Evolutionary conservation across 1,140 invertebrate species (phyloP).

Genomic region (Leptoteleia sp.): DNA sequence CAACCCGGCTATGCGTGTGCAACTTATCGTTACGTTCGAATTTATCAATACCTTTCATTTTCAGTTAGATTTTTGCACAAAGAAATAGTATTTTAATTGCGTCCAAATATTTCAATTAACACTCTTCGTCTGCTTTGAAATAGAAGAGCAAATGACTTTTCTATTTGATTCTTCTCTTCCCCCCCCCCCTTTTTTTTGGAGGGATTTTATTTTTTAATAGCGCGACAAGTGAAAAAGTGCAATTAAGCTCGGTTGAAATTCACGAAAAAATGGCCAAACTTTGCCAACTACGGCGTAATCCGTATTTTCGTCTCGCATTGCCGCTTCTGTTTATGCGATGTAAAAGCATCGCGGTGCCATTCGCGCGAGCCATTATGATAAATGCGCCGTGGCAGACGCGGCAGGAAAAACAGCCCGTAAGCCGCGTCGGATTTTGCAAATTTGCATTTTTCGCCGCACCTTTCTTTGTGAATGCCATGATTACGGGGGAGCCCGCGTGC

Average conservation of each 20-base stretch:
- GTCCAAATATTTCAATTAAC: too few species aligned
- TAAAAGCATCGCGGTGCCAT: conserved; percentile 59
- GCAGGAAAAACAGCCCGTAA: conserved; percentile 61
- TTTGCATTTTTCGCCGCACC: conserved; percentile 65
- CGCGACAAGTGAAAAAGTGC: conserved; percentile 1
- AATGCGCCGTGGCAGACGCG: conserved; percentile 58
- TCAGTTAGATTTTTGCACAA: too few species aligned
- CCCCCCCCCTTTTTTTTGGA: too few species aligned
- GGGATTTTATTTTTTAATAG: too few species aligned
- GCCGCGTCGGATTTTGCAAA: conserved; percentile 56
- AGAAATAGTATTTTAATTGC: too few species aligned
- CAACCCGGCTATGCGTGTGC: not conserved
- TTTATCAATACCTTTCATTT: too few species aligned
- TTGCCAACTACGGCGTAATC: conserved; percentile 50
- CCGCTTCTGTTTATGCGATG: conserved; percentile 45
- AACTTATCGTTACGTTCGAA: too few species aligned
- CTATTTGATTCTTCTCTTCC: too few species aligned
- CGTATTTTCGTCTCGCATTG: conserved; percentile 53
- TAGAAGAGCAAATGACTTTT: too few species aligned
- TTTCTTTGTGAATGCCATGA: conserved; percentile 63
- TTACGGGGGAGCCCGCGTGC: conserved; percentile 33
- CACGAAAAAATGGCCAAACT: conserved; percentile 6
- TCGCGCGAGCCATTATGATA: conserved; percentile 63
- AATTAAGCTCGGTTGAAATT: conserved; percentile 4
- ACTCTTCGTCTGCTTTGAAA: too few species aligned